Evolutionary conservation across 2,888 invertebrate species (phyloP).

Genomic region (Cantharis rustica): DNA sequence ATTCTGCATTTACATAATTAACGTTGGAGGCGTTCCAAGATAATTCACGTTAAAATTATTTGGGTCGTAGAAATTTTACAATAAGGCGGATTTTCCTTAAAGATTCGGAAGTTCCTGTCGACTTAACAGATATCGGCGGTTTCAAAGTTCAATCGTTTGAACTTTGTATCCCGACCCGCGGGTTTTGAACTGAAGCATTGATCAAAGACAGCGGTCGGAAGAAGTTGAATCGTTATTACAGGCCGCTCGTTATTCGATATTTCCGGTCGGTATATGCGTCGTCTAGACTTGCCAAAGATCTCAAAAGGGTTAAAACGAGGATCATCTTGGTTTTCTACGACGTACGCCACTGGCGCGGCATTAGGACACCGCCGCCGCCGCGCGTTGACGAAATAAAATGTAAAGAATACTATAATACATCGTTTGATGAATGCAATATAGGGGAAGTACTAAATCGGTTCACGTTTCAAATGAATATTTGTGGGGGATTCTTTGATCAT

Average conservation of each 20-base stretch:
- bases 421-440: conserved; percentile 24
- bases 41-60: background rate
- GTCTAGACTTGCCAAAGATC: conserved; percentile 22
- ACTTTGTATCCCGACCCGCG: conserved; percentile 27
- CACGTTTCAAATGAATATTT: conserved; percentile 29
- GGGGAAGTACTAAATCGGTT: conserved; percentile 29
- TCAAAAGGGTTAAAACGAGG: conserved; percentile 16
- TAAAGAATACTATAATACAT: conserved; percentile 16
- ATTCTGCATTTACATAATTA: background rate
- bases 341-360: conserved; percentile 23
- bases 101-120: conserved; percentile 16
- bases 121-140: conserved; percentile 28
- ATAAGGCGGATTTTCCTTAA: background rate
- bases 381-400: conserved; percentile 11
- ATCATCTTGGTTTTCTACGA: conserved; percentile 9
- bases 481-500: conserved; percentile 26
- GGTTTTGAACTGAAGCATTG: conserved; percentile 33
- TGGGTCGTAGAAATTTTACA: background rate
- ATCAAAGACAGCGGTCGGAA: conserved; percentile 38
- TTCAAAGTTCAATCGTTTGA: conserved; percentile 32
- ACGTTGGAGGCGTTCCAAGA: background rate
- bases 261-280: conserved; percentile 31
- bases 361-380: background rate
- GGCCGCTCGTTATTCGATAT: conserved; percentile 36
- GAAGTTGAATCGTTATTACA: conserved; percentile 39